Base-by-base conservation (phyloP, 2,888 invertebrate species). In the Artemia sinica region DNA sequence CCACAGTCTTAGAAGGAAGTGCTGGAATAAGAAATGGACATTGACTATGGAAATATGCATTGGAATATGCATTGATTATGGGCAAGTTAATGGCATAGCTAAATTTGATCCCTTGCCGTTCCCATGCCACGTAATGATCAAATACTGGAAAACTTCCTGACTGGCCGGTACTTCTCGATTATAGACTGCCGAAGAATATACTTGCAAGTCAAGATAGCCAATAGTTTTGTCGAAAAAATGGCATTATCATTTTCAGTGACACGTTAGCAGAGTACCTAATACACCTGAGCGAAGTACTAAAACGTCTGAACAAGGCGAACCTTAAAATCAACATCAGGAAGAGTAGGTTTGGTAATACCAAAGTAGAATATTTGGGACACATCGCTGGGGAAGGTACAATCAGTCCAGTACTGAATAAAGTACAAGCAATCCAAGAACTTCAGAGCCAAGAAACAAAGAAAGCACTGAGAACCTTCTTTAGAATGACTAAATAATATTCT, bases 81-180 rank as follows among this genome's bases (percentile, higher is more conserved):
- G 41, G 41, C 73, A 74, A 58, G 67, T 77, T 0, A 77, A 76
- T 68, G 63, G 65, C 7, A 74, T 76, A 0, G 75, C 75, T 0
- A 71, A 73, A 50, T 71, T 18, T 18, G 18, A 18, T 18, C 72
- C 13, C 74, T 76, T 71, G 74, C 75, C 1, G 75, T 76, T 72
- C 75, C 75, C 2, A 50, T 76, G 0, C 76, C 73, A 0, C 73
- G 74, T 50, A 74, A 76, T 41, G 72, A 72, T 0, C 69, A 72
- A 4, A 76, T 75, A 11, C 67, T 76, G 41, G 73, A 75, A 50
- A 72, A 73, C 49, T 71, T 77, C 1, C 68, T 74, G 1, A 71
- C 73, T 41, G 75, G 75, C 8, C 70, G 71, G 41, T 77, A 72
- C 66, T 72, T 77, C 11, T 73, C 73, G 1, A 73, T 73, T 28